phyloP scores from a whole-genome alignment of 2,113 vertebrate genomes.

The Festucalex cinctus region DNA sequence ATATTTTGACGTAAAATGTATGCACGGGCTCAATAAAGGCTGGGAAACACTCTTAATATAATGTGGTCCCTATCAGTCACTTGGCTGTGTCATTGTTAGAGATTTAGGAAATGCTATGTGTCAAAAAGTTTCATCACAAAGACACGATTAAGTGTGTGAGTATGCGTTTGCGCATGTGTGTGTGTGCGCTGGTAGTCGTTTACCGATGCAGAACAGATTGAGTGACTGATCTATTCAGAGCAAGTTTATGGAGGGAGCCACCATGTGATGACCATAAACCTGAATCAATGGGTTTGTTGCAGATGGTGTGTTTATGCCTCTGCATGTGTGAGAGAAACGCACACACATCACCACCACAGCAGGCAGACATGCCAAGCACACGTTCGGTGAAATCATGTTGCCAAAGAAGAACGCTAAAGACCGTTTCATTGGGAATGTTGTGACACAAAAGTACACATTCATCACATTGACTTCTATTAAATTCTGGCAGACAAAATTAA shows the following conservation, averaged over 20 bases:
- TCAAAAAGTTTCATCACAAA: background rate
- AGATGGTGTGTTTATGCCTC: background rate
- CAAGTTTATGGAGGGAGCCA: conserved; percentile 1
- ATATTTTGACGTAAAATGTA: background rate
- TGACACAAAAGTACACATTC: background rate
- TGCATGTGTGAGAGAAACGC: background rate
- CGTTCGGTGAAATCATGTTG: background rate
- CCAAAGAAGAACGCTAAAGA: background rate
- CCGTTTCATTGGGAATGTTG: background rate
- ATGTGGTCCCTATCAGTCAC: background rate
- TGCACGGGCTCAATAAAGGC: background rate
- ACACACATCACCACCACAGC: background rate
- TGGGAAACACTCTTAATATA: background rate
- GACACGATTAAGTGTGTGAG: background rate
- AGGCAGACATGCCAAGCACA: conserved; percentile 3
- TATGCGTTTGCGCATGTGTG: background rate
- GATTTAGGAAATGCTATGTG: background rate
- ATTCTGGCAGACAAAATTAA: background rate
- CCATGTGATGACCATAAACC: conserved; percentile 32
- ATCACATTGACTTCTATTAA: background rate
- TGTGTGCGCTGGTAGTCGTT: background rate
- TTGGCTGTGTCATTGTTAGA: background rate
- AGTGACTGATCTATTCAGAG: conserved; percentile 7
- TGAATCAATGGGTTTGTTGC: conserved; percentile 5
- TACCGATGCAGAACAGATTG: conserved; percentile 1